Evolutionary conservation across 2,113 vertebrate genomes (phyloP), one percentile per base, ranked within the genome.

Genomic region (Triplophysa siluroides): DNA sequence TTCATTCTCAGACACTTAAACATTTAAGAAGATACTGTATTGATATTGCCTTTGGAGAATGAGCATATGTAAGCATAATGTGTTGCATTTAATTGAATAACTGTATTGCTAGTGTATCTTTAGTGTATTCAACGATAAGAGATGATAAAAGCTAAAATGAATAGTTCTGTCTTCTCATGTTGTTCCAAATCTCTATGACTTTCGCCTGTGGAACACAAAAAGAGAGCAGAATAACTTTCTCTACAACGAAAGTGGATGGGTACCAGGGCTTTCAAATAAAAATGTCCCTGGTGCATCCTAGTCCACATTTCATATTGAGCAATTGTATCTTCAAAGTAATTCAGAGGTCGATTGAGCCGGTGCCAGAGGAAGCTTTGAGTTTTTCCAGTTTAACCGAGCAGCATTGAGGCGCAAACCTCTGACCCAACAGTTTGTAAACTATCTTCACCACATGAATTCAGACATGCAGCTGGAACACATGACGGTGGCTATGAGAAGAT

Each of bases 401-500:
- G 56, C 29, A 29, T 58, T 47, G 33, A 71, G 76, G 63, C 69
- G 63, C 24, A 82, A 83, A 91, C 89, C 90, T 93, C 89, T 33
- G 70, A 85, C 88, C 86, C 85, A 72, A 88, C 58, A 90, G 89
- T 91, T 90, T 92, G 87, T 92, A 91, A 92, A 93, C 89, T 90
- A 54, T 85, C 86, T 29, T 72, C 71, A 87, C 91, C 89, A 80
- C 91, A 91, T 76, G 58, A 84, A 78, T 80, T 63, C 65, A 83
- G 82, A 68, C n/a, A 75, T 84, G 66, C 83, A 83, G 81, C 74
- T 87, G 81, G 58, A 78, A 78, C 85, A 73, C 78, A 84, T 13
- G 85, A 81, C 74, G 63, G 10, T 68, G 68, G 78, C 80, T 62
- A 64, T 77, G 70, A 80, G 52, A 2, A 81, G 79, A 79, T 78